Evolutionary conservation across 2,888 invertebrate genomes (phyloP), one percentile per base, ranked within the genome.

Genomic region (Hirtodrosophila histrioides): DNA sequence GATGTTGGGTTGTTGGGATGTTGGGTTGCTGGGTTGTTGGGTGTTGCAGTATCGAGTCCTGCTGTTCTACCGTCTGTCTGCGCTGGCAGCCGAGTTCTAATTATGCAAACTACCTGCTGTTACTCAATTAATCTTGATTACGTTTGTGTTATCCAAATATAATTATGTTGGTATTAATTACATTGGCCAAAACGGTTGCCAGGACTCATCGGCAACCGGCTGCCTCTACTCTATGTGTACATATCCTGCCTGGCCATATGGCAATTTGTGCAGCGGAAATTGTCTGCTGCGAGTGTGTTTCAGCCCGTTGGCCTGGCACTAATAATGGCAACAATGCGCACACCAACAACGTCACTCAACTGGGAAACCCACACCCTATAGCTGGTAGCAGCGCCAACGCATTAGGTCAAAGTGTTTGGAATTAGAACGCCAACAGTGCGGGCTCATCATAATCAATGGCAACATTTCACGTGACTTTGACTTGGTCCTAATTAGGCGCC

Each of bases 101-200:
- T 84, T 84, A 84, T 87, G 84, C 86, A 85, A 85, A 85, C 88
- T 85, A 86, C 88, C 84, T 86, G 88, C 86, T 82, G 88, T 78
- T 85, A 79, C 83, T 79, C 86, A 85, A 86, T 85, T 85, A 85
- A 88, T 86, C 88, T 88, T 88, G 84, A 88, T 88, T 86, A 82
- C 86, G 86, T 83, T 86, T 86, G 86, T 82, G 84, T 87, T 87
- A 84, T 88, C 84, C 84, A 86, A 85, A 85, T 88, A 83, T 88
- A 88, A 85, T 85, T 85, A 85, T 86, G 83, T 88, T 75, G 83
- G 84, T 86, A 85, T 85, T 85, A 85, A 85, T 88, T 85, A 88
- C 83, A 74, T 75, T 69, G 82, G 66, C 71, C 71, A 68, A 61
- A 70, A 44, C 64, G 57, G 35, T 35, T 45, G 48, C 45, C 56